A percentile compares a stretch with the other conserved stretches of the same genome.
phyloP scores from a whole-genome alignment of 1,140 invertebrate species.

The Homalodisca vitripennis region DNA sequence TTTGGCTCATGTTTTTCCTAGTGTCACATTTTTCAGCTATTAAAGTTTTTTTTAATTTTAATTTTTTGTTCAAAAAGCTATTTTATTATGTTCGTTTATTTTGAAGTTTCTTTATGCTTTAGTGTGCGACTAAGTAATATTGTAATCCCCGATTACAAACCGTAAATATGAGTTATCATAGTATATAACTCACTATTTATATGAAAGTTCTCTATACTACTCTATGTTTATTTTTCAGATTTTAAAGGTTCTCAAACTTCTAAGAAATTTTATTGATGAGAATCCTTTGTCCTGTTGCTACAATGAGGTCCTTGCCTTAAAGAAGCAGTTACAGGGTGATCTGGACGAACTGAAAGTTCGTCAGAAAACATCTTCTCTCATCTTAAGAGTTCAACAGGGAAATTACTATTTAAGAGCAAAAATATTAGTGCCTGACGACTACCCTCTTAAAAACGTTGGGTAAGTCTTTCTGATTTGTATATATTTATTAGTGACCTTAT shows the following conservation, averaged over 20 bases:
- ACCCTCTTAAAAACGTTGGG: conserved; percentile 59
- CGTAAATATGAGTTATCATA: no score
- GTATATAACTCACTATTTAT: no score
- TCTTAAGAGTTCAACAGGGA: conserved; percentile 58
- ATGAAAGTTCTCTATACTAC: no score
- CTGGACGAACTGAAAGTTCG: conserved; percentile 63
- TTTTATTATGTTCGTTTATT: no score
- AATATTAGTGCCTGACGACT: conserved; percentile 63
- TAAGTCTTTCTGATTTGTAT: conserved; percentile 49
- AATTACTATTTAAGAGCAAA: conserved; percentile 60
- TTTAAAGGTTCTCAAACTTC: conserved; percentile 58
- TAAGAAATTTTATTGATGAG: conserved; percentile 66
- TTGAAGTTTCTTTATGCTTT: no score
- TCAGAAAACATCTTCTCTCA: conserved; percentile 64
- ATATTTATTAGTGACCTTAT: no score
- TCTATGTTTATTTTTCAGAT: conserved; percentile 47
- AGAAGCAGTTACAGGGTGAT: conserved; percentile 50
- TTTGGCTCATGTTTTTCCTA: no score
- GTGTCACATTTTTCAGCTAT: no score
- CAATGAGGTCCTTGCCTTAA: conserved; percentile 67
- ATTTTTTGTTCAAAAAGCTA: no score
- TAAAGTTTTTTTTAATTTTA: no score
- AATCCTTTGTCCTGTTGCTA: conserved; percentile 72
- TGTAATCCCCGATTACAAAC: no score
- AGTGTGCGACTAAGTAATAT: no score